Percentiles rank a stretch among this genome's conserved stretches.
phyloP scores from a whole-genome alignment of 2,888 invertebrate genomes.

The Agrenia bidenticulata region DNA sequence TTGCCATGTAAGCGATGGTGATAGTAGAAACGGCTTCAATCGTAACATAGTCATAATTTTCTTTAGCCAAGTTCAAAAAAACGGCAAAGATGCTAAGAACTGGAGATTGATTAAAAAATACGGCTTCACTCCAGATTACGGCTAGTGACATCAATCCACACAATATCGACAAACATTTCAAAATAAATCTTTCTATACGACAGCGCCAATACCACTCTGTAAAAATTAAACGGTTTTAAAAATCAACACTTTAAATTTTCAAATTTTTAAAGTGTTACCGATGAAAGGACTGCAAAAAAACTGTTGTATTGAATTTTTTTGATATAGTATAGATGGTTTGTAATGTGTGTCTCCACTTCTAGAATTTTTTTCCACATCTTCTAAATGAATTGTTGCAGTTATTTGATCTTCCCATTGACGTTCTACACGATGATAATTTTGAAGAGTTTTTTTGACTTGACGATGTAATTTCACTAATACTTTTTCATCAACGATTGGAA shows the following conservation, averaged over 20 bases:
- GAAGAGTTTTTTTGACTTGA: slow-evolving; percentile 64
- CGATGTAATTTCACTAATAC: slow-evolving; percentile 85
- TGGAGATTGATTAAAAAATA: slow-evolving; percentile 90
- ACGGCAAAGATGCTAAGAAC: slow-evolving; percentile 96
- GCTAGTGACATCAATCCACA: slow-evolving; percentile 78
- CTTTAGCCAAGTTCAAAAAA: slow-evolving; percentile 78
- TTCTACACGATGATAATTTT: slow-evolving; percentile 71
- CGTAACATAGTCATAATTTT: slow-evolving; percentile 84
- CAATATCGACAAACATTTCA: slow-evolving; percentile 70
- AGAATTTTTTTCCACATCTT: slow-evolving; percentile 75
- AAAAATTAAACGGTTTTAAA: slow-evolving; percentile 1
- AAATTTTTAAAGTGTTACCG: slow-evolving; percentile 10
- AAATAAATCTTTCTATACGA: slow-evolving; percentile 71
- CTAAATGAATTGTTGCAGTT: slow-evolving; percentile 67
- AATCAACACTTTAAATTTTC: slow-evolving; percentile 14
- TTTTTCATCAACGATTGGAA: slow-evolving; percentile 67
- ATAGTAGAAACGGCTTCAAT: slow-evolving; percentile 92
- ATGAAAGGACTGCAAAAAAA: slow-evolving; percentile 16
- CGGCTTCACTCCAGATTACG: slow-evolving; percentile 99
- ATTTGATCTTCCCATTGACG: slow-evolving; percentile 90
- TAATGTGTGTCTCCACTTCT: slow-evolving; percentile 51
- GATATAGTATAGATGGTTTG: neutral
- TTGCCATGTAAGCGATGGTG: slow-evolving; percentile 90
- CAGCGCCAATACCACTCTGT: slow-evolving; percentile 99
- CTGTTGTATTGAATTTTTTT: neutral